A percentile compares a stretch with the other conserved stretches of the same genome.
These are phyloP conservation scores for Orchestia grillus DNA, from an alignment of 1,140 invertebrate genomes.

Conservation along the genomic window DNA sequence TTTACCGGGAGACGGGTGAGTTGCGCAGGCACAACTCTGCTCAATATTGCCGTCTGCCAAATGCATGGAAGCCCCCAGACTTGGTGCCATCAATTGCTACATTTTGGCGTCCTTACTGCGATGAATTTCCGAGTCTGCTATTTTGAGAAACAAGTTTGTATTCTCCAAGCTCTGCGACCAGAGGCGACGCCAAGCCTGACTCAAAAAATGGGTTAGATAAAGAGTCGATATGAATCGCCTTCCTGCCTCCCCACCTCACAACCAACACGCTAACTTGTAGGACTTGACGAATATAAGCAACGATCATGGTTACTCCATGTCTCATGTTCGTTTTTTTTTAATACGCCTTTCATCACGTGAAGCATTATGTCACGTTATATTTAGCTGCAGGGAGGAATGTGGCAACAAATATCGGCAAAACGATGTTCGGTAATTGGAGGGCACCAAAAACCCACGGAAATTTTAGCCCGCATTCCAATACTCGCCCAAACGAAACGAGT, in stretches of 20 bases:
- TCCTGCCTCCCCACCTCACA: neutral
- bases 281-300: neutral
- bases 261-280: neutral
- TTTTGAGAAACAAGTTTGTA: constrained; percentile 22
- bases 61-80: constrained; percentile 1
- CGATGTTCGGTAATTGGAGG: neutral
- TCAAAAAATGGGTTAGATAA: neutral
- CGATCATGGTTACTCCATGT: neutral
- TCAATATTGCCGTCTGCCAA: neutral
- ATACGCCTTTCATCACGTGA: neutral
- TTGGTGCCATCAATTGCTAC: constrained; percentile 30
- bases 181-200: neutral
- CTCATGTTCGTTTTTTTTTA: neutral
- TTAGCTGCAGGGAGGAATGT: neutral
- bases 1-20: neutral
- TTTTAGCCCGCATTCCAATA: neutral
- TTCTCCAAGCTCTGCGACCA: neutral
- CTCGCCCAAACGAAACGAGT: neutral
- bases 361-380: neutral
- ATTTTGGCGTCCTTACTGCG: constrained; percentile 44
- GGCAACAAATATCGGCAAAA: neutral
- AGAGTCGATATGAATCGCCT: neutral
- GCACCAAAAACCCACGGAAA: neutral
- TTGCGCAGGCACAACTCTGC: neutral
- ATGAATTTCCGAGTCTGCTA: neutral